These are phyloP conservation scores for Nephrotoma guestfalica DNA, from an alignment of 2,888 invertebrate species.

Conservation along the genomic window DNA sequence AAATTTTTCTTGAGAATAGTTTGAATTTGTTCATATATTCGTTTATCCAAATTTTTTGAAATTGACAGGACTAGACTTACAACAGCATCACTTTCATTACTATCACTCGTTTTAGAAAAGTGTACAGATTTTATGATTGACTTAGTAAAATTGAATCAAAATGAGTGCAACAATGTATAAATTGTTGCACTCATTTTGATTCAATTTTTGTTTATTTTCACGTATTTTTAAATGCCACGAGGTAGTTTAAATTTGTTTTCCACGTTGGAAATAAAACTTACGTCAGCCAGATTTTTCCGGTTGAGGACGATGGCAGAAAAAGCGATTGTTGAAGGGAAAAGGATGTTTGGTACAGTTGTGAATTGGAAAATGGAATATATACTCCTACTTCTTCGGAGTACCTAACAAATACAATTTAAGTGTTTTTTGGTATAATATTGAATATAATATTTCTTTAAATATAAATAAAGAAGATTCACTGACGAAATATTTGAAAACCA, in stretches of 20 bases:
- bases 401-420: too few relatives aligned
- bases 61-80: slow-evolving; percentile 21
- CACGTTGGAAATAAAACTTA: neutral
- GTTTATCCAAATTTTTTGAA: slow-evolving; percentile 18
- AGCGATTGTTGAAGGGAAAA: too few relatives aligned
- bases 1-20: slow-evolving; percentile 11
- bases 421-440: too few relatives aligned
- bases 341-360: too few relatives aligned
- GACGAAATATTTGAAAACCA: too few relatives aligned
- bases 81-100: slow-evolving; percentile 15
- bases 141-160: too few relatives aligned
- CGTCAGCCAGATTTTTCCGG: neutral
- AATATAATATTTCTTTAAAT: too few relatives aligned
- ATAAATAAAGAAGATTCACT: too few relatives aligned
- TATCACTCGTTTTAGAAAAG: slow-evolving; percentile 24
- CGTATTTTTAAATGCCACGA: neutral
- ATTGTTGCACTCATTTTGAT: slow-evolving; percentile 27
- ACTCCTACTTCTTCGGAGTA: too few relatives aligned
- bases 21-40: slow-evolving; percentile 4
- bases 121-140: slow-evolving; percentile 38
- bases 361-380: too few relatives aligned
- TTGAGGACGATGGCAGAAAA: too few relatives aligned
- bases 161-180: slow-evolving; percentile 45
- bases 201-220: neutral
- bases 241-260: neutral